Conservation (phyloP, 2,797 vertebrate species). For the Myoxocephalus aenaeus region DNA sequence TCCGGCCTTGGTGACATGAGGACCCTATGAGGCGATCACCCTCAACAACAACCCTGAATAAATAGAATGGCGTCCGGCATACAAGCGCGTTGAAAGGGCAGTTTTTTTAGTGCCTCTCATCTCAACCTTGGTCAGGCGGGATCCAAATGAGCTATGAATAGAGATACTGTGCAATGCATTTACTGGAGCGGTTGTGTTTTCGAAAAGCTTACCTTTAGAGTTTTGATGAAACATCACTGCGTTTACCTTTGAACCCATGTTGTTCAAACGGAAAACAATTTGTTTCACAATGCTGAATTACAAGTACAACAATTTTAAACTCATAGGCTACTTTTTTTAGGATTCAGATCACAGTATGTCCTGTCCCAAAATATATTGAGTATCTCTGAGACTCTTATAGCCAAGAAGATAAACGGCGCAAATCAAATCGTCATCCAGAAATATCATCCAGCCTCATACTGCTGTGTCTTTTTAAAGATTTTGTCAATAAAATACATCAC, state of each 20-base stretch:
- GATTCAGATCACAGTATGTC: neutral
- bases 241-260: neutral
- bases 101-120: neutral
- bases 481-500: too few relatives aligned
- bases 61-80: slow-evolving; percentile 8
- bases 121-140: slow-evolving; percentile 17
- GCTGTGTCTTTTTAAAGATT: neutral
- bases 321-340: neutral
- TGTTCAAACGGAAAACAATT: neutral
- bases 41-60: slow-evolving; percentile 17
- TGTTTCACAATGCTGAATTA: neutral
- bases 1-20: slow-evolving; percentile 39
- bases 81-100: slow-evolving; percentile 19
- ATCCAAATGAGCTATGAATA: slow-evolving; percentile 18
- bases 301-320: too few relatives aligned
- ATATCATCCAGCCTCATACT: too few relatives aligned
- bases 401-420: too few relatives aligned
- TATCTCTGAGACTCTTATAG: too few relatives aligned
- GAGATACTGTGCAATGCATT: neutral
- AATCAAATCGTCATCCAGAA: too few relatives aligned
- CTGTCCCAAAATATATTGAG: too few relatives aligned
- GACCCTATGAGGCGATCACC: slow-evolving; percentile 22
- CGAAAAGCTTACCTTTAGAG: neutral
- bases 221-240: neutral
- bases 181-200: neutral